Conservation (phyloP, 1,140 invertebrate genomes). For the Drosophila albomicans region DNA sequence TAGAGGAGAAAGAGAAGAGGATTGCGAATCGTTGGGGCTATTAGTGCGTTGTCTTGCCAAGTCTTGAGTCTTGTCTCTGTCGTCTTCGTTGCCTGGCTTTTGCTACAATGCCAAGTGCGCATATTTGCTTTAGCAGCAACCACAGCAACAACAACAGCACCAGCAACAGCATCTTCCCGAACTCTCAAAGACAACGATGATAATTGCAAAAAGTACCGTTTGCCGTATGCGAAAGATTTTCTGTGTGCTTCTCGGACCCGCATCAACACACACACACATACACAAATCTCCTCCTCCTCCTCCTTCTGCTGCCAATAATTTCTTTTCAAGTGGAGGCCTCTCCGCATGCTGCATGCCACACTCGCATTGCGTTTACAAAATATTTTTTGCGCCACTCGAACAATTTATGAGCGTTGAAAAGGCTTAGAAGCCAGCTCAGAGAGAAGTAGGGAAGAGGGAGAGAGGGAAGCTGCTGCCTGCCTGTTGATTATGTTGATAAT, state of each 20-base stretch:
- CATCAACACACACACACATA: neutral
- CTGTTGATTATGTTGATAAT: constrained; percentile 82
- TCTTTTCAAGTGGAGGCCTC: constrained; percentile 34
- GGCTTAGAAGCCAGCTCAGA: constrained; percentile 58
- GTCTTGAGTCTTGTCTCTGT: constrained; percentile 26
- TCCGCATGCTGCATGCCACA: constrained; percentile 40
- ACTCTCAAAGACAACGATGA: constrained; percentile 71
- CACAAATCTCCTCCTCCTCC: neutral
- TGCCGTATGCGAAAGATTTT: constrained; percentile 76
- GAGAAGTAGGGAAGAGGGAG: neutral
- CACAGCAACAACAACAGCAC: constrained; percentile 26
- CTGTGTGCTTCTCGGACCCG: constrained; percentile 30
- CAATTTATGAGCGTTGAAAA: constrained; percentile 83
- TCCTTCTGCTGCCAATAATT: constrained; percentile 38
- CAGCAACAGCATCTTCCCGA: constrained; percentile 38
- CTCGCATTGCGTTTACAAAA: constrained; percentile 78
- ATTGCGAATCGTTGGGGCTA: constrained; percentile 47
- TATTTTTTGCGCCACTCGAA: constrained; percentile 69
- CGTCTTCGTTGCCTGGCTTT: constrained; percentile 9
- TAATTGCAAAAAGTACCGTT: constrained; percentile 83
- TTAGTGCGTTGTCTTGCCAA: constrained; percentile 79
- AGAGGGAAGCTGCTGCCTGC: constrained; percentile 6
- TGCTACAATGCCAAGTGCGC: constrained; percentile 76
- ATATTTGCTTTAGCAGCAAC: constrained; percentile 74
- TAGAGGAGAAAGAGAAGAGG: neutral